A percentile compares a stretch with the other conserved stretches of the same genome.
Evolutionary conservation across 2,888 invertebrate species (phyloP).

Genomic region (Phymatocera aterrima): DNA sequence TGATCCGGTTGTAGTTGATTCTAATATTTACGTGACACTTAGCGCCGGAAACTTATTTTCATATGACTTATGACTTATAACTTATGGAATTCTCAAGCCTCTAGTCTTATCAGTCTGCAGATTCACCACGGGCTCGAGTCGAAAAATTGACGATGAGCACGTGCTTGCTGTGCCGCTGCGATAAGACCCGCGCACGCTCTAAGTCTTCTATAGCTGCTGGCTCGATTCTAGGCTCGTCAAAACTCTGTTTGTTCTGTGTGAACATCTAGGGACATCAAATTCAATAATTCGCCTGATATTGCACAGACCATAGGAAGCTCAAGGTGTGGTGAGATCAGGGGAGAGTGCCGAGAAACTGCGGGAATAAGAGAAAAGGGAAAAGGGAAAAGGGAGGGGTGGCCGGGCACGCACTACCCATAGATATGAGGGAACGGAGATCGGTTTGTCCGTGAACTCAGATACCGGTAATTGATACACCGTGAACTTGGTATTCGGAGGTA

Average conservation of each 20-base stretch:
- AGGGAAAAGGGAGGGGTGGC: not conserved
- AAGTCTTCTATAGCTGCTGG: not conserved
- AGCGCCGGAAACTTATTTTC: not conserved
- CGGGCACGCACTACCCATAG: constrained; percentile 19
- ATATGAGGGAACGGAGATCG: constrained; percentile 34
- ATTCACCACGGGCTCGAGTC: not conserved
- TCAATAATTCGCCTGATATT: constrained; percentile 20
- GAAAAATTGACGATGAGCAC: not conserved
- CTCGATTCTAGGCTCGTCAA: not conserved
- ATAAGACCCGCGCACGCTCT: not conserved
- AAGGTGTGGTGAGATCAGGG: not conserved
- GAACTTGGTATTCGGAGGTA: constrained; percentile 24
- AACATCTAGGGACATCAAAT: not conserved
- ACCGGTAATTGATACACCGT: constrained; percentile 40
- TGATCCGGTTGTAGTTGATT: not conserved
- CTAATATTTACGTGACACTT: not conserved
- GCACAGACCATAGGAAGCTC: not conserved
- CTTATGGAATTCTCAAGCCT: not conserved
- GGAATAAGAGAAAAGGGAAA: not conserved
- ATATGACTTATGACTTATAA: not conserved
- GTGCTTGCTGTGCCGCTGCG: constrained; percentile 1
- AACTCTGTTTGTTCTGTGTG: constrained; percentile 1
- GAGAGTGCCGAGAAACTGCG: constrained; percentile 20
- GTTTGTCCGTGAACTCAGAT: constrained; percentile 39
- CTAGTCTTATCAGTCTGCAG: constrained; percentile 1